Conservation (phyloP, 2,888 invertebrate species). For the Lomographa bimaculata region DNA sequence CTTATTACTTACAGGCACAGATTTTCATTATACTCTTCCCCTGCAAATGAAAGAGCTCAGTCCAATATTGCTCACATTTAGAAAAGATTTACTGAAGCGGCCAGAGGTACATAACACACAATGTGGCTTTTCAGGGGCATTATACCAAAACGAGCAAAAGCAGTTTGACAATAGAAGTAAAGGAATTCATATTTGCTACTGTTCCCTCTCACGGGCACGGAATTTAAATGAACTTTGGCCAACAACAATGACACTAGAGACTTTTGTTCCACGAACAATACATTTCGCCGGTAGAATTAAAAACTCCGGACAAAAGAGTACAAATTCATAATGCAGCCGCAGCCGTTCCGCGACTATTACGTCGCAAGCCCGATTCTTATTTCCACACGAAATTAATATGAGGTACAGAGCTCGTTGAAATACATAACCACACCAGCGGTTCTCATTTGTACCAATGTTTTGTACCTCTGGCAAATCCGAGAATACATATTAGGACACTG, state of each 20-base stretch:
- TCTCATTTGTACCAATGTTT: too few species aligned
- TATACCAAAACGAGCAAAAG: constrained; percentile 69
- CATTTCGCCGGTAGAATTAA: constrained; percentile 81
- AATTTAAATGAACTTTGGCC: constrained; percentile 83
- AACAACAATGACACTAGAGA: constrained; percentile 80
- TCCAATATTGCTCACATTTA: constrained; percentile 30
- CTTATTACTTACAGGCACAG: too few species aligned
- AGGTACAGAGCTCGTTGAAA: too few species aligned
- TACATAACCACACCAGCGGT: too few species aligned
- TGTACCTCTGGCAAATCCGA: too few species aligned
- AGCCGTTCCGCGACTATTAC: constrained; percentile 55
- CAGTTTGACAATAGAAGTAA: constrained; percentile 77
- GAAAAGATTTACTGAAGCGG: constrained; percentile 33
- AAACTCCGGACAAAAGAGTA: constrained; percentile 78
- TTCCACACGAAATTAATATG: neutral
- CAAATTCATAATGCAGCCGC: constrained; percentile 78
- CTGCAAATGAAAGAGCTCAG: constrained; percentile 16
- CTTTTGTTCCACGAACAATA: constrained; percentile 81
- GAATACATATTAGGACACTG: too few species aligned
- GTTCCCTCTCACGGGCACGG: constrained; percentile 77
- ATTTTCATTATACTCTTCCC: too few species aligned
- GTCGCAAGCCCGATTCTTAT: constrained; percentile 22
- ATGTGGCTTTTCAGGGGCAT: constrained; percentile 66
- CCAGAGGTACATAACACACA: constrained; percentile 49
- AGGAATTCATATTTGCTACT: constrained; percentile 82